A percentile compares a stretch with the other conserved stretches of the same genome.
Conservation (phyloP, 2,797 vertebrate species). For the Acanthurus lineatus region DNA sequence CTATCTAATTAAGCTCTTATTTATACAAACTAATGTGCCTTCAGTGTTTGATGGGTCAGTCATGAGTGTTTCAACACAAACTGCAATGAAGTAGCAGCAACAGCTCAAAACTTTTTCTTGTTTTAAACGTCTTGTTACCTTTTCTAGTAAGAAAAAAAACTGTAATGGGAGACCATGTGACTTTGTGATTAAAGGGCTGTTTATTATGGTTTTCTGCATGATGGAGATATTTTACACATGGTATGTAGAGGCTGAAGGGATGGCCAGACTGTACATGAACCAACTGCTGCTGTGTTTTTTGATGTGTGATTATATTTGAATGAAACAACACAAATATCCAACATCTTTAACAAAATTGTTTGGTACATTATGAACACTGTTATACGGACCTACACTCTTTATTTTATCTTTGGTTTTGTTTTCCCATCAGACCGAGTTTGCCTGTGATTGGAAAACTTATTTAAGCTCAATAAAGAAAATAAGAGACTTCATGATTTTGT, state of each 20-base stretch:
- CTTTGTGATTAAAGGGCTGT: neutral
- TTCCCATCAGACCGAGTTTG: conserved; percentile 55
- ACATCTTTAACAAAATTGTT: conserved; percentile 9
- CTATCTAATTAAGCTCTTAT: neutral
- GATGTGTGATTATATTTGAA: conserved; percentile 56
- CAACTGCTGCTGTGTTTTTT: conserved; percentile 50
- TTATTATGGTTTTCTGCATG: conserved; percentile 25
- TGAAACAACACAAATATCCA: neutral
- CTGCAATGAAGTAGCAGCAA: conserved; percentile 4
- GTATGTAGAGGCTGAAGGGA: conserved; percentile 25
- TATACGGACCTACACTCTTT: conserved; percentile 21
- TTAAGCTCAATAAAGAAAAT: conserved; percentile 77
- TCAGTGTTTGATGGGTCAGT: conserved; percentile 24
- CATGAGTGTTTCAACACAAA: conserved; percentile 8
- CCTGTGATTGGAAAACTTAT: conserved; percentile 61
- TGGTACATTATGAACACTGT: conserved; percentile 20
- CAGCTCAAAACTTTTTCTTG: conserved; percentile 7
- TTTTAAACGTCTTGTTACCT: conserved; percentile 41
- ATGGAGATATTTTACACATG: conserved; percentile 11
- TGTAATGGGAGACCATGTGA: neutral
- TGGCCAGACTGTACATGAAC: conserved; percentile 27
- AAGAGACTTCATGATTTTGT: conserved; percentile 48
- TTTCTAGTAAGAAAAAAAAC: neutral
- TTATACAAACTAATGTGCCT: conserved; percentile 24
- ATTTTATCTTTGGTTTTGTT: conserved; percentile 41